Conservation (phyloP, 2,113 vertebrate genomes). For the Coracopsis vasa region DNA sequence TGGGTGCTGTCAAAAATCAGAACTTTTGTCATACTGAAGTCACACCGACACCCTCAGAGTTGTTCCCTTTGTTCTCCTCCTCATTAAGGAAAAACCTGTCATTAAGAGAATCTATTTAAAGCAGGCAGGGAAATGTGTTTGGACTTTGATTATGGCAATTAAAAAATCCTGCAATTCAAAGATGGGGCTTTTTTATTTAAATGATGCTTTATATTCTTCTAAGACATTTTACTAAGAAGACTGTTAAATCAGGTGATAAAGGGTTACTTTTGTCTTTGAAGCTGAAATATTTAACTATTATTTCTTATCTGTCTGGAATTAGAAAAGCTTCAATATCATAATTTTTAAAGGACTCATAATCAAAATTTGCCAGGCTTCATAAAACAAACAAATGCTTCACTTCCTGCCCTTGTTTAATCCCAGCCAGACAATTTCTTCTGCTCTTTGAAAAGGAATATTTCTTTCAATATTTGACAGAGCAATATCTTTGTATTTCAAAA, state of each 20-base stretch:
- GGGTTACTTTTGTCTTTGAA: slow-evolving; percentile 73
- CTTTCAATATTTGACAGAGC: not conserved
- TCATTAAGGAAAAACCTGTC: slow-evolving; percentile 41
- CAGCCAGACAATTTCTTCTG: slow-evolving; percentile 32
- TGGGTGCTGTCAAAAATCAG: not conserved
- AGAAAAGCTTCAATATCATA: slow-evolving; percentile 47
- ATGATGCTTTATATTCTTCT: slow-evolving; percentile 59
- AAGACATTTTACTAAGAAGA: slow-evolving; percentile 49
- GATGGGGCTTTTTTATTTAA: slow-evolving; percentile 62
- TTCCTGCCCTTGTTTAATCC: slow-evolving; percentile 43
- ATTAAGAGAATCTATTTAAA: slow-evolving; percentile 50
- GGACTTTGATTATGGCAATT: slow-evolving; percentile 72
- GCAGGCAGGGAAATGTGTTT: slow-evolving; percentile 46
- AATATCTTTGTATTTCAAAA: not conserved
- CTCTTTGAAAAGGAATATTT: not conserved
- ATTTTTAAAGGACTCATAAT: slow-evolving; percentile 70
- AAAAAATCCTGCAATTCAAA: slow-evolving; percentile 44
- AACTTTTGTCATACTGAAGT: not conserved
- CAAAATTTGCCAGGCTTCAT: slow-evolving; percentile 66
- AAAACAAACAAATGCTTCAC: slow-evolving; percentile 62
- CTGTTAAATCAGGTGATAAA: slow-evolving; percentile 72
- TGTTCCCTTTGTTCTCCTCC: not conserved
- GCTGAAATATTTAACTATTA: slow-evolving; percentile 69
- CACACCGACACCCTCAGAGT: not conserved
- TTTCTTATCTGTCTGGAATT: slow-evolving; percentile 68